phyloP scores from a whole-genome alignment of 1,140 invertebrate species.

The Caenorhabditis briggsae region DNA sequence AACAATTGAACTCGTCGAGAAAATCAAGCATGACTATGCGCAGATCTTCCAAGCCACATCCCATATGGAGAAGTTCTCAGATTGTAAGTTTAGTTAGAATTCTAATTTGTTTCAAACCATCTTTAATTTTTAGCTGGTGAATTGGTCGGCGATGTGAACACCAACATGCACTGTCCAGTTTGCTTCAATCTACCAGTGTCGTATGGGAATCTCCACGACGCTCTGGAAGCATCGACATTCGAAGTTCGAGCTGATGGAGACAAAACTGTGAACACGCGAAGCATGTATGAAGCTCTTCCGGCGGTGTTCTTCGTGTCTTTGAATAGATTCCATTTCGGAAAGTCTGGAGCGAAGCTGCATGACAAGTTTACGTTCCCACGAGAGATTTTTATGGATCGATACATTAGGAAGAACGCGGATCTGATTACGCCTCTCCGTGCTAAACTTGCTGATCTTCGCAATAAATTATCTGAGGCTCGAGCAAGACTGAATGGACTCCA shows the following conservation, averaged over 20 bases:
- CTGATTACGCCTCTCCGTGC: too few species aligned
- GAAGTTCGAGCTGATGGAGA: neutral
- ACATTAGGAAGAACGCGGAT: neutral
- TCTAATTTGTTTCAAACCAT: too few species aligned
- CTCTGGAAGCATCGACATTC: neutral
- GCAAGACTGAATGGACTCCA: neutral
- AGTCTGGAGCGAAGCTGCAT: neutral
- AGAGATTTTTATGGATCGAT: conserved; percentile 25
- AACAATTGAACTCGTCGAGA: too few species aligned
- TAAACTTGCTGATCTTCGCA: neutral
- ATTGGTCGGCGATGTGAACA: neutral
- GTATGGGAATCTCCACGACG: conserved; percentile 1
- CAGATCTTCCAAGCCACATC: too few species aligned
- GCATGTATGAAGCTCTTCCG: neutral
- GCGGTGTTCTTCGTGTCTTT: neutral
- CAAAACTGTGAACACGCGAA: neutral
- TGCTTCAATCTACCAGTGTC: neutral
- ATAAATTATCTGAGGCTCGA: neutral
- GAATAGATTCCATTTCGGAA: neutral
- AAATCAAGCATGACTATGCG: too few species aligned
- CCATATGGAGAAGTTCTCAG: too few species aligned
- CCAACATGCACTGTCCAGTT: neutral
- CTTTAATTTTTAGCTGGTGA: too few species aligned
- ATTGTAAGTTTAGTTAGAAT: too few species aligned
- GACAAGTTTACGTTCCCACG: neutral